phyloP scores from a whole-genome alignment of 2,888 invertebrate species.

The Criorhina ranunculi region DNA sequence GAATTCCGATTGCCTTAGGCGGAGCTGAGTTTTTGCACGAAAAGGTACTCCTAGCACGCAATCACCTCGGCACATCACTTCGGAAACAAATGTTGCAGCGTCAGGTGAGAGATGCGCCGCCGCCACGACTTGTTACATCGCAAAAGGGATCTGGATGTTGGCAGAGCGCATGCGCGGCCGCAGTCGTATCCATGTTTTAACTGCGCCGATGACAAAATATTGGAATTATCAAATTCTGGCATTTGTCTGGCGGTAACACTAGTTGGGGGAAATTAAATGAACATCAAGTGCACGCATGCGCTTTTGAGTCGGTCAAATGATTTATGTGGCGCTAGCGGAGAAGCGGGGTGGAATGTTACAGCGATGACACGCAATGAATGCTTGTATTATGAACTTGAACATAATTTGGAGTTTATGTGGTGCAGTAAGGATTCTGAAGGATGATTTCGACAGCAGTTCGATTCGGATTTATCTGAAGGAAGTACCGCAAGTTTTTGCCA shows the following conservation, averaged over 20 bases:
- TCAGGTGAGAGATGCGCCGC: constrained; percentile 74
- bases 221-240: constrained; percentile 55
- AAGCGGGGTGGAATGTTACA: background rate
- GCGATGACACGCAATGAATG: constrained; percentile 39
- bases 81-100: constrained; percentile 68
- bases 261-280: constrained; percentile 67
- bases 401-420: no score
- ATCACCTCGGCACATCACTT: constrained; percentile 63
- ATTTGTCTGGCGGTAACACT: constrained; percentile 66
- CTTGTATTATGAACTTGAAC: no score
- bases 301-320: constrained; percentile 27
- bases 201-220: constrained; percentile 72
- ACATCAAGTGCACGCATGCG: constrained; percentile 71
- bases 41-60: constrained; percentile 63
- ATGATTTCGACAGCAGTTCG: no score
- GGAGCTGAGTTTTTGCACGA: constrained; percentile 65
- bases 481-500: no score
- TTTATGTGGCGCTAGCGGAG: constrained; percentile 49
- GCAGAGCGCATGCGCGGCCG: background rate
- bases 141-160: constrained; percentile 34
- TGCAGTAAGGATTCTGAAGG: no score
- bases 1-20: constrained; percentile 60
- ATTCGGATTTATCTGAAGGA: no score
- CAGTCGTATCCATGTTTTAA: constrained; percentile 27
- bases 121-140: constrained; percentile 53